phyloP scores from a whole-genome alignment of 2,797 vertebrate genomes.

The Karalla daura region DNA sequence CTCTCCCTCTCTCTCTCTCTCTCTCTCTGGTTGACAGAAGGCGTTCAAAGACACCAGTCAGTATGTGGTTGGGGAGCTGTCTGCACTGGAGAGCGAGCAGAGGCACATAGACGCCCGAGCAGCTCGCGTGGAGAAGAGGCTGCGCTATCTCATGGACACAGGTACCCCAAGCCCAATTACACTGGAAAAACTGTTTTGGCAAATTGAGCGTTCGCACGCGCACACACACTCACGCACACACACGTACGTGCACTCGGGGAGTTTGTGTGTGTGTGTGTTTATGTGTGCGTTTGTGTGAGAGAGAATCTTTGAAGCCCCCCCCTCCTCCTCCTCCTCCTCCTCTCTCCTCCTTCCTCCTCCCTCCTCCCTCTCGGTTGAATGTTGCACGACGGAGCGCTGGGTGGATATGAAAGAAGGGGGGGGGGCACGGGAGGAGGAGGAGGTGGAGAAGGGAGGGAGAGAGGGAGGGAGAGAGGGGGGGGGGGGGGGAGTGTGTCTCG shows the following conservation, averaged over 20 bases:
- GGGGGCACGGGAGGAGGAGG: slow-evolving; percentile 51
- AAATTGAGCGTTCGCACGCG: slow-evolving; percentile 98
- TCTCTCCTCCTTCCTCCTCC: slow-evolving; percentile 41
- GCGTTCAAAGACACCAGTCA: slow-evolving; percentile 99
- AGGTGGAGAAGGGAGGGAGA: slow-evolving; percentile 51
- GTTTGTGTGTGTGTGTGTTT: slow-evolving; percentile 83
- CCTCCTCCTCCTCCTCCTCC: slow-evolving; percentile 19
- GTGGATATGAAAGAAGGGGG: slow-evolving; percentile 80
- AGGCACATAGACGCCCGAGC: slow-evolving; percentile 99
- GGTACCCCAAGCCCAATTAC: slow-evolving; percentile 99
- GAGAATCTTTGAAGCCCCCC: slow-evolving; percentile 97
- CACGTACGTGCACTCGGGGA: slow-evolving; percentile 85
- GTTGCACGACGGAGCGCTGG: slow-evolving; percentile 87
- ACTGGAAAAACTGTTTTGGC: slow-evolving; percentile 99
- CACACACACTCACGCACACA: slow-evolving; percentile 61
- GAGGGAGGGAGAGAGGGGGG: slow-evolving; percentile 29
- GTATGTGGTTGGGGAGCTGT: slow-evolving; percentile 99
- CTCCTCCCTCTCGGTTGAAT: slow-evolving; percentile 84
- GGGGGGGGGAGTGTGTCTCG: slow-evolving; percentile 62
- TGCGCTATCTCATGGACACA: slow-evolving; percentile 99
- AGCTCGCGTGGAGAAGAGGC: slow-evolving; percentile 99
- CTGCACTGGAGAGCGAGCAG: slow-evolving; percentile 99
- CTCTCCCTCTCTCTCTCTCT: slow-evolving; percentile 24
- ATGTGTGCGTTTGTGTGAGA: slow-evolving; percentile 62
- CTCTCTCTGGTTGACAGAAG: slow-evolving; percentile 93